Evolutionary conservation across 2,113 vertebrate species (phyloP).

Genomic region (Oreochromis aureus): DNA sequence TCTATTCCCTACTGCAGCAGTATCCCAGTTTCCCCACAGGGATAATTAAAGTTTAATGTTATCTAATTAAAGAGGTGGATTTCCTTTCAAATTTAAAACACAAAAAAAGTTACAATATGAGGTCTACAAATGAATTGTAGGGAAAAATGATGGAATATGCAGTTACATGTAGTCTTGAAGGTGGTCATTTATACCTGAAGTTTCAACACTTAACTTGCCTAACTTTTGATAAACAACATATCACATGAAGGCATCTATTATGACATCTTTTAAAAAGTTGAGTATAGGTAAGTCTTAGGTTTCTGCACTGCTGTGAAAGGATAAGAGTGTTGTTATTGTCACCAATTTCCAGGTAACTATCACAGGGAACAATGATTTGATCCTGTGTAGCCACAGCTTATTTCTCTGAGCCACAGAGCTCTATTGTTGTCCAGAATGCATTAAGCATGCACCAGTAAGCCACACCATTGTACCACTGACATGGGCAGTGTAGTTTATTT

Average conservation of each 20-base stretch:
- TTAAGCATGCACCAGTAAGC: not conserved
- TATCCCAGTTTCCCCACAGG: conserved; percentile 41
- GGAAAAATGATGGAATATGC: not conserved
- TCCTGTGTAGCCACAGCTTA: not conserved
- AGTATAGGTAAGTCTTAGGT: not conserved
- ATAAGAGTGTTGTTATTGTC: not conserved
- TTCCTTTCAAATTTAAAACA: conserved; percentile 39
- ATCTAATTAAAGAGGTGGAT: conserved; percentile 47
- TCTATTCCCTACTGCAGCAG: conserved; percentile 20
- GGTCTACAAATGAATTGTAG: not conserved
- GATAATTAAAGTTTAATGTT: conserved; percentile 62
- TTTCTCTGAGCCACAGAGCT: not conserved
- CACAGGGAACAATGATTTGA: not conserved
- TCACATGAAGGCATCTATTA: not conserved
- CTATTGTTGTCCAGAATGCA: not conserved
- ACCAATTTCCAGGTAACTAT: not conserved
- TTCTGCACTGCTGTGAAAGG: not conserved
- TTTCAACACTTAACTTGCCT: not conserved
- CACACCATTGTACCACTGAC: not conserved
- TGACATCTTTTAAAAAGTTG: not conserved
- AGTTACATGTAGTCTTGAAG: not conserved
- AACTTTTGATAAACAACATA: not conserved
- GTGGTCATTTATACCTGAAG: not conserved
- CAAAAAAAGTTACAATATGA: not conserved
- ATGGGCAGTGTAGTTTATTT: not conserved